Evolutionary conservation across 1,140 invertebrate species (phyloP).

Genomic region (Drosophila kikkawai): DNA sequence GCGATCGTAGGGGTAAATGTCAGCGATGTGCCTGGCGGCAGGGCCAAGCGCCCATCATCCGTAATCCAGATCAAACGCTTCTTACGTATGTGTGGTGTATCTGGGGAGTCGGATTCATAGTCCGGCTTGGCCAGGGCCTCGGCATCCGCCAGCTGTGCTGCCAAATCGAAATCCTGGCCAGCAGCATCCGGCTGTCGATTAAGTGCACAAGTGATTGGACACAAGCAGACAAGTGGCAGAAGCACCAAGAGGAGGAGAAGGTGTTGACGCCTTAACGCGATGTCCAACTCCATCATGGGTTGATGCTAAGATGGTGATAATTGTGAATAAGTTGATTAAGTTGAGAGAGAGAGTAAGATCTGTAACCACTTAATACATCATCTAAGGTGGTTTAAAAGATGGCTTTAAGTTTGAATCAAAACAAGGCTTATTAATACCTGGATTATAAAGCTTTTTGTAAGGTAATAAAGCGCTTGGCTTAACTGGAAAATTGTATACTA

Average conservation of each 20-base stretch:
- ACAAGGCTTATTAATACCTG: not conserved
- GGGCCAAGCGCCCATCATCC: slow-evolving; percentile 91
- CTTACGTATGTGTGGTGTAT: slow-evolving; percentile 89
- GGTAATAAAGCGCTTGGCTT: not conserved
- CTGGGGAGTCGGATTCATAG: slow-evolving; percentile 26
- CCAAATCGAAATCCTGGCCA: slow-evolving; percentile 41
- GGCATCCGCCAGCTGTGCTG: slow-evolving; percentile 61
- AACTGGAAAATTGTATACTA: not conserved
- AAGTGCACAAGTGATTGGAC: slow-evolving; percentile 24
- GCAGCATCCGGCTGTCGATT: slow-evolving; percentile 41
- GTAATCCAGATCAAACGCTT: slow-evolving; percentile 93
- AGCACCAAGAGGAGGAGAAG: slow-evolving; percentile 21
- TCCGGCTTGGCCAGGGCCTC: slow-evolving; percentile 40
- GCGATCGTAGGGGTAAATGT: slow-evolving; percentile 92
- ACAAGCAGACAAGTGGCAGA: slow-evolving; percentile 31
- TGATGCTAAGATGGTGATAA: slow-evolving; percentile 30
- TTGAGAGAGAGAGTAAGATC: slow-evolving; percentile 3
- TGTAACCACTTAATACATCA: not conserved
- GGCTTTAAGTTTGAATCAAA: not conserved
- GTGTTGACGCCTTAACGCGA: slow-evolving; percentile 7
- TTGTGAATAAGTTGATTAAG: slow-evolving; percentile 23
- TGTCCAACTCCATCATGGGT: slow-evolving; percentile 17
- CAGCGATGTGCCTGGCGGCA: slow-evolving; percentile 92
- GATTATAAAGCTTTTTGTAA: not conserved
- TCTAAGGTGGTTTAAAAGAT: slow-evolving; percentile 9